These are phyloP conservation scores for Planococcus citri DNA, from an alignment of 1,140 invertebrate genomes.

Conservation along the genomic window DNA sequence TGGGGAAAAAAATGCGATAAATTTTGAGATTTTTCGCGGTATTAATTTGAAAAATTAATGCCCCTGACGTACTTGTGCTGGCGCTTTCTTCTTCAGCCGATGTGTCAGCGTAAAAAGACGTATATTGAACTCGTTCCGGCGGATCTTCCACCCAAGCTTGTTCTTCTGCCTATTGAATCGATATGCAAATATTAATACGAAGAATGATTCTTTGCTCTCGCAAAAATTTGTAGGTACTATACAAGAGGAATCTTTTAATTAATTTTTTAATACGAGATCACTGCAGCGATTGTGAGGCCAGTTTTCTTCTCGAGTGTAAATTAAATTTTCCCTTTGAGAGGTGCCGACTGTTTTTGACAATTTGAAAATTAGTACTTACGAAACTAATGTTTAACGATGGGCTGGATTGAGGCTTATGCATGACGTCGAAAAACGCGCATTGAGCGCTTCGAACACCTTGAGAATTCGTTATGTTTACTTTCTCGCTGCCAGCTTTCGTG, in stretches of 20 bases:
- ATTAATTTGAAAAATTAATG: slow-evolving; percentile 21
- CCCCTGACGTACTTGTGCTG: slow-evolving; percentile 44
- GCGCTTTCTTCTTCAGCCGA: slow-evolving; percentile 61
- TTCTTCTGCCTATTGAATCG: slow-evolving; percentile 45
- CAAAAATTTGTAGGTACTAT: background rate
- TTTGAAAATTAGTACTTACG: slow-evolving; percentile 38
- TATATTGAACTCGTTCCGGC: slow-evolving; percentile 55
- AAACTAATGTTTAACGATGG: slow-evolving; percentile 51
- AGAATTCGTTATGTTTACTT: slow-evolving; percentile 64
- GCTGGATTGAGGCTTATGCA: slow-evolving; percentile 44
- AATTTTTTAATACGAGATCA: too few species aligned
- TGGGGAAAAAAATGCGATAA: background rate
- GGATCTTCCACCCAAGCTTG: slow-evolving; percentile 64
- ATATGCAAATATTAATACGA: background rate
- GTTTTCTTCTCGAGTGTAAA: too few species aligned
- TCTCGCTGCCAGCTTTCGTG: slow-evolving; percentile 62
- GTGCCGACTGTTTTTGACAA: too few species aligned
- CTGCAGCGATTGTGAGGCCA: too few species aligned
- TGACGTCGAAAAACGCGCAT: slow-evolving; percentile 60
- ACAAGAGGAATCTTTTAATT: too few species aligned
- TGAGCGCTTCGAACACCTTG: slow-evolving; percentile 70
- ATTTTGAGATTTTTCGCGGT: background rate
- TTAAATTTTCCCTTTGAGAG: too few species aligned
- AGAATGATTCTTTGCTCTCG: too few species aligned
- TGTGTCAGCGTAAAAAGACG: slow-evolving; percentile 52